Percentiles rank a stretch among this genome's conserved stretches.
These are phyloP conservation scores for Dryas iulia DNA, from an alignment of 1,140 invertebrate genomes.

Conservation along the genomic window DNA sequence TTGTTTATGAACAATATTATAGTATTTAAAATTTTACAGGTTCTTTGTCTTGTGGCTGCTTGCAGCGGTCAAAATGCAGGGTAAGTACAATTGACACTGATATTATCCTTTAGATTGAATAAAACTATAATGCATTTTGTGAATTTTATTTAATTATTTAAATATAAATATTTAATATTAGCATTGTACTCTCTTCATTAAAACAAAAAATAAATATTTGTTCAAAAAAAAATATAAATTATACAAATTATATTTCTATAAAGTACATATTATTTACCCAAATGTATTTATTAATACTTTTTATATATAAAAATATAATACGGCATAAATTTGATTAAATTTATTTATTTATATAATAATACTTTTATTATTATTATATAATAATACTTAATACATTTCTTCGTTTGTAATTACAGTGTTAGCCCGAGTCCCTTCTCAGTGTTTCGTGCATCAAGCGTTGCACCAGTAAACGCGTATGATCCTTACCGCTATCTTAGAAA, in stretches of 20 bases:
- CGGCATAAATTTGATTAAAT: too few relatives aligned
- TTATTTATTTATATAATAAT: too few relatives aligned
- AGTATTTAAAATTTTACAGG: conserved; percentile 5
- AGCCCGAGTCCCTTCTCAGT: conserved; percentile 18
- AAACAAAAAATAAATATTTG: too few relatives aligned
- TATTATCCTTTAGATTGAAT: neutral
- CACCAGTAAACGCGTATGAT: conserved; percentile 27
- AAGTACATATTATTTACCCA: too few relatives aligned
- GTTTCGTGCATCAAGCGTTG: conserved; percentile 25
- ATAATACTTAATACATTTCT: neutral
- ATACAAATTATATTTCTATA: too few relatives aligned
- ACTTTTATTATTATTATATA: too few relatives aligned
- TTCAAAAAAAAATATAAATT: too few relatives aligned
- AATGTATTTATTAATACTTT: too few relatives aligned
- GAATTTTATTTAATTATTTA: too few relatives aligned
- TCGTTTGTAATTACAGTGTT: conserved; percentile 11
- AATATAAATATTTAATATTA: neutral
- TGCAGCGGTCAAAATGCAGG: conserved; percentile 5
- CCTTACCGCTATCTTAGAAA: conserved; percentile 24
- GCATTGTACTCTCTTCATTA: neutral
- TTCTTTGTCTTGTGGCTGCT: conserved; percentile 3
- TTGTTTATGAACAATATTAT: neutral
- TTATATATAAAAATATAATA: too few relatives aligned
- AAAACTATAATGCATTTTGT: too few relatives aligned
- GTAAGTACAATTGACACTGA: neutral